Evolutionary conservation across 2,113 vertebrate genomes (phyloP).

Genomic region (Apeltes quadracus): DNA sequence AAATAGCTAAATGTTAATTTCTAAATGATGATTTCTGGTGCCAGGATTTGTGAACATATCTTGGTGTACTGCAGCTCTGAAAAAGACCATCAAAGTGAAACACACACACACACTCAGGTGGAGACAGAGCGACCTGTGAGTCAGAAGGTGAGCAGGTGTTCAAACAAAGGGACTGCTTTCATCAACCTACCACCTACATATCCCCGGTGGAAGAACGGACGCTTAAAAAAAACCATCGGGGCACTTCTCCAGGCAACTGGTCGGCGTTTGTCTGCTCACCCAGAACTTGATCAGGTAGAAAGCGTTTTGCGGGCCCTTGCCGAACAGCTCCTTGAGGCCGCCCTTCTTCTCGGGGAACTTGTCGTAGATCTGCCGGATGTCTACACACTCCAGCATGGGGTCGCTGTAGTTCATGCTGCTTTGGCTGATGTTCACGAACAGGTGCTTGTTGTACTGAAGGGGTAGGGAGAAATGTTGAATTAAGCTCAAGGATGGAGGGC

Average conservation of each 20-base stretch:
- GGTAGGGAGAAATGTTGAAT: neutral
- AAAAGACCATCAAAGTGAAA: neutral
- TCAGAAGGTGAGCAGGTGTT: slow-evolving; percentile 80
- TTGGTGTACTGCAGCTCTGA: neutral
- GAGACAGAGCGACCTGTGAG: slow-evolving; percentile 48
- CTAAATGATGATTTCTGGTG: neutral
- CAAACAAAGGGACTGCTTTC: slow-evolving; percentile 79
- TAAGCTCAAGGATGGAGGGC: neutral
- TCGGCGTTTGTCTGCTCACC: slow-evolving; percentile 81
- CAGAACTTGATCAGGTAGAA: slow-evolving; percentile 99
- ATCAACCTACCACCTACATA: slow-evolving; percentile 65
- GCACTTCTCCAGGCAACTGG: neutral
- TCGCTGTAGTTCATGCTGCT: slow-evolving; percentile 93
- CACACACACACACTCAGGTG: slow-evolving; percentile 18
- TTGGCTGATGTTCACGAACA: slow-evolving; percentile 97
- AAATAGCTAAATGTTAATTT: neutral
- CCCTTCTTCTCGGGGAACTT: slow-evolving; percentile 99
- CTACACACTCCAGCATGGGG: slow-evolving; percentile 94
- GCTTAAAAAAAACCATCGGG: neutral
- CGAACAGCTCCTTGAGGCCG: slow-evolving; percentile 95
- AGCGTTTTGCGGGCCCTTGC: slow-evolving; percentile 93
- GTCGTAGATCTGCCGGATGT: slow-evolving; percentile 98
- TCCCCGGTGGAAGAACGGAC: slow-evolving; percentile 57
- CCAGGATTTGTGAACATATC: slow-evolving; percentile 13
- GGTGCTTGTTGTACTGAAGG: slow-evolving; percentile 95